Conservation (phyloP, 1,140 invertebrate genomes). For the Drosophila micromelanica region DNA sequence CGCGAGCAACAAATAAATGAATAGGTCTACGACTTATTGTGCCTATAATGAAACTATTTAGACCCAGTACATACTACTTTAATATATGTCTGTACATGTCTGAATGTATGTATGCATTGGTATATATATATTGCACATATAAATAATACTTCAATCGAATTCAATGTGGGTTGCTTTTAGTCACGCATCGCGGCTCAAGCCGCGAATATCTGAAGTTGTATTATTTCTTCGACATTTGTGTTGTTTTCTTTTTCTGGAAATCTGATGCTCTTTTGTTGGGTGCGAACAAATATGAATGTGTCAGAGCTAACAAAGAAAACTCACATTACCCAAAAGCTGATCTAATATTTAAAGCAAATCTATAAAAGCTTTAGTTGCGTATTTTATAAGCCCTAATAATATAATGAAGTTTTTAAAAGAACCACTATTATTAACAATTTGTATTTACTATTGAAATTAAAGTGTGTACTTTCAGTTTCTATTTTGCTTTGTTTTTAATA, state of each 20-base stretch:
- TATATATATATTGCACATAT: background rate
- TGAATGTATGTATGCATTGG: background rate
- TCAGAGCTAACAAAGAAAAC: conserved; percentile 1
- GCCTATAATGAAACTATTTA: conserved; percentile 21
- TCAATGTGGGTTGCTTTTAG: conserved; percentile 10
- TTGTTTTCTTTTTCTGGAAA: conserved; percentile 17
- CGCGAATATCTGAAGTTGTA: conserved; percentile 8
- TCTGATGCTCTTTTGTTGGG: conserved; percentile 17
- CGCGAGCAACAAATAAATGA: conserved; percentile 47
- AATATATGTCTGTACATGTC: background rate
- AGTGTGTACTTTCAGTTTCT: background rate
- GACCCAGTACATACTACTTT: background rate
- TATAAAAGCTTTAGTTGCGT: background rate
- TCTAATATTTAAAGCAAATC: background rate
- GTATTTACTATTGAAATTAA: background rate
- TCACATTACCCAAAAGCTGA: too few species aligned
- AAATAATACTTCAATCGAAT: conserved; percentile 1
- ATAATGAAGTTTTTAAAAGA: too few species aligned
- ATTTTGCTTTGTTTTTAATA: conserved; percentile 10
- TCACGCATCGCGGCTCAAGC: background rate
- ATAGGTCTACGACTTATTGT: conserved; percentile 16
- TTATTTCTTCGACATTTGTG: conserved; percentile 4
- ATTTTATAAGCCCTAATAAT: too few species aligned
- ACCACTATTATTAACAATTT: background rate
- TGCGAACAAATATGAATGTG: conserved; percentile 14